Evolutionary conservation across 2,113 vertebrate genomes (phyloP).

Genomic region (Tympanuchus pallidicinctus): DNA sequence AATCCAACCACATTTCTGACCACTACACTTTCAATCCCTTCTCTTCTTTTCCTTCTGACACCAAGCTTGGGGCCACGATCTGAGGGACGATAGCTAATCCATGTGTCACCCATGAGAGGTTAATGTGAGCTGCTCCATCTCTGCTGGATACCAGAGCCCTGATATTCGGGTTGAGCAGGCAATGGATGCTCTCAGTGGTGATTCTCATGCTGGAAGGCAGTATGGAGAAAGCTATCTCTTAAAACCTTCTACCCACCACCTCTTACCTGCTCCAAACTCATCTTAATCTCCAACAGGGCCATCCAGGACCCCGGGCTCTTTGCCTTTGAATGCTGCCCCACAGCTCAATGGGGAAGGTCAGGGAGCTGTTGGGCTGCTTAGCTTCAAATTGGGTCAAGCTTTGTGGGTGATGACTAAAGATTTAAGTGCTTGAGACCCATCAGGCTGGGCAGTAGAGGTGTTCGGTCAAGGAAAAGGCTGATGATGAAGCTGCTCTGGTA

Average conservation of each 20-base stretch:
- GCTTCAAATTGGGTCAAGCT: neutral
- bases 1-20: neutral
- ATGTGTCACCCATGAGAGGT: neutral
- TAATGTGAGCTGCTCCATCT: neutral
- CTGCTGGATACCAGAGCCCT: neutral
- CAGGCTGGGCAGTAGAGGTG: neutral
- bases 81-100: neutral
- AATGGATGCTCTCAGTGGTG: neutral
- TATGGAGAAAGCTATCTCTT: neutral
- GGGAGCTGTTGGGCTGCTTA: neutral
- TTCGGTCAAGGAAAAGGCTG: neutral
- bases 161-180: accelerated
- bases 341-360: neutral
- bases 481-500: neutral
- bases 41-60: neutral
- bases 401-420: neutral
- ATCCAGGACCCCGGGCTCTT: neutral
- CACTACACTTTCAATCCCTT: neutral
- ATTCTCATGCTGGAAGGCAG: neutral
- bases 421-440: neutral
- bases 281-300: neutral
- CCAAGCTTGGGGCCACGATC: neutral
- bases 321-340: neutral
- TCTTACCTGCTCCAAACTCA: neutral
- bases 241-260: neutral